These are phyloP conservation scores for Pluvianellus socialis DNA, from an alignment of 2,113 vertebrate genomes.

Conservation along the genomic window DNA sequence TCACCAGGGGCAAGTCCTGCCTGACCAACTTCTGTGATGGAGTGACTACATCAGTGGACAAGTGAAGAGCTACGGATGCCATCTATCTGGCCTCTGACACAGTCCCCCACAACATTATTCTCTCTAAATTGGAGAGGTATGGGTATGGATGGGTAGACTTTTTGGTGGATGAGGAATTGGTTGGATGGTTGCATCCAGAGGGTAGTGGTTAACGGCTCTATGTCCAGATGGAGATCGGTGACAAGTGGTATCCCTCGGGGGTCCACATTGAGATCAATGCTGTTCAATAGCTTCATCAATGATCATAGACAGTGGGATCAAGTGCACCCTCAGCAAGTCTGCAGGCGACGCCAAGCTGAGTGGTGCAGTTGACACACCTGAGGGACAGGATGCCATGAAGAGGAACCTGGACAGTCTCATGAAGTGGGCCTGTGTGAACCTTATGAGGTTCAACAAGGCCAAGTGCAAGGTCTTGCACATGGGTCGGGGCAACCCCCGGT, in stretches of 20 bases:
- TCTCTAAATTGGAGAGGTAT: not conserved
- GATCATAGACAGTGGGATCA: not conserved
- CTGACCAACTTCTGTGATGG: not conserved
- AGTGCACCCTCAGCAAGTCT: not conserved
- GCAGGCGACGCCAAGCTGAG: not conserved
- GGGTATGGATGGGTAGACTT: not conserved
- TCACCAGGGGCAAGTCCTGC: not conserved
- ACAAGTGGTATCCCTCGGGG: not conserved
- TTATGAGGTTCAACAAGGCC: not conserved
- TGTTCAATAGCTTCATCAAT: not conserved
- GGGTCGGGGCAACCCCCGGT: not conserved
- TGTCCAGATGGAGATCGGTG: not conserved
- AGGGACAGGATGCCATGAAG: not conserved
- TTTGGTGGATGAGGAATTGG: not conserved
- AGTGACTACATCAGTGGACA: not conserved
- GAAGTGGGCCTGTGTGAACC: not conserved
- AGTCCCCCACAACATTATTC: not conserved
- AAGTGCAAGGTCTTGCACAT: not conserved
- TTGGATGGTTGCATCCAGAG: not conserved
- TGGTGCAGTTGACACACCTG: not conserved
- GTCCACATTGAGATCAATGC: not conserved
- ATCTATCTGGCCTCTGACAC: not conserved
- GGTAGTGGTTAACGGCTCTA: not conserved
- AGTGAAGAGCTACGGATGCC: not conserved
- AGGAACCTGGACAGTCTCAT: not conserved